Evolutionary conservation across 2,113 vertebrate species (phyloP).

Genomic region (Melanostigma gelatinosum): DNA sequence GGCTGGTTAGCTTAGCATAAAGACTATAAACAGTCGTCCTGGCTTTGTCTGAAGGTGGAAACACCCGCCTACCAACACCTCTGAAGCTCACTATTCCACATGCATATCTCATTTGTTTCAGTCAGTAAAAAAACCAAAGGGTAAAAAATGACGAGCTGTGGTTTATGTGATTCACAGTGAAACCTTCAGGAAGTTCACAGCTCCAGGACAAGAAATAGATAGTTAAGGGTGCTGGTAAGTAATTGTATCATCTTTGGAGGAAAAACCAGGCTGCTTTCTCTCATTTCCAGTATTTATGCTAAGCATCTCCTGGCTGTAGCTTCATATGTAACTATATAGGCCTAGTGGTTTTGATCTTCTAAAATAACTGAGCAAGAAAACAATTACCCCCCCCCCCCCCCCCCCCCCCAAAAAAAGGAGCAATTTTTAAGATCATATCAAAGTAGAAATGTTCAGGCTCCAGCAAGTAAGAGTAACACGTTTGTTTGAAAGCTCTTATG

Average conservation of each 20-base stretch:
- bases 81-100: not conserved
- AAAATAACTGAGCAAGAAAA: not conserved
- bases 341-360: too few species aligned
- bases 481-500: not conserved
- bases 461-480: too few species aligned
- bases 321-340: too few species aligned
- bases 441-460: too few species aligned
- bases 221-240: not conserved
- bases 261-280: not conserved
- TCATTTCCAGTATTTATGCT: not conserved
- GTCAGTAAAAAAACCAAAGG: not conserved
- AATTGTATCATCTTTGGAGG: too few species aligned
- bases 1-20: not conserved
- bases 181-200: not conserved
- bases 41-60: not conserved
- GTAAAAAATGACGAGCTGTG: not conserved
- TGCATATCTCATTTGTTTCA: not conserved
- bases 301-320: not conserved
- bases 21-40: not conserved
- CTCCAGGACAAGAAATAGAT: not conserved
- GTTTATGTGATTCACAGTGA: not conserved
- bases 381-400: too few species aligned
- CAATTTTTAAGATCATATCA: too few species aligned
- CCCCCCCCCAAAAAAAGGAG: too few species aligned
- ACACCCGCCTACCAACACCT: not conserved